Conservation (phyloP, 2,797 vertebrate species). For the Hyperoplus immaculatus region DNA sequence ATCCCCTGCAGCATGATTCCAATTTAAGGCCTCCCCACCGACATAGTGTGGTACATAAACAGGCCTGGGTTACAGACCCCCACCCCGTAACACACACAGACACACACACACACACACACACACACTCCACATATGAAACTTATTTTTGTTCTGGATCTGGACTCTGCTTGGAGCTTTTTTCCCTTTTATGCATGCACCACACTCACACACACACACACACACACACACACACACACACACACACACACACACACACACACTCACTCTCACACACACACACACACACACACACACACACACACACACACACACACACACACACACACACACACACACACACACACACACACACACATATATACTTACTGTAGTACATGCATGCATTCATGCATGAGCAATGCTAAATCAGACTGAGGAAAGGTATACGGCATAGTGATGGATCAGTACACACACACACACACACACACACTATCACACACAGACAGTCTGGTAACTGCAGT, state of each 20-base stretch:
- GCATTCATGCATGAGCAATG: background rate
- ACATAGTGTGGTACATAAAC: conserved; percentile 80
- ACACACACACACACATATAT: background rate
- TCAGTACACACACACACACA: conserved; percentile 8
- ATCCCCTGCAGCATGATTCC: conserved; percentile 85
- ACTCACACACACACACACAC: background rate
- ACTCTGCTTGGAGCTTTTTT: conserved; percentile 67
- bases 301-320: background rate
- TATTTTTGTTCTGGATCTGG: conserved; percentile 80
- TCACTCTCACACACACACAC: conserved; percentile 20
- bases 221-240: conserved; percentile 25
- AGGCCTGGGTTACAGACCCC: conserved; percentile 71
- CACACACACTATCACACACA: background rate
- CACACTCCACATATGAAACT: conserved; percentile 80
- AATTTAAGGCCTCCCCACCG: conserved; percentile 81
- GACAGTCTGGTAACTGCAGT: conserved; percentile 25
- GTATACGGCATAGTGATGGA: conserved; percentile 10
- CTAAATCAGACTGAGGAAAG: conserved; percentile 31
- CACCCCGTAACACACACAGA: conserved; percentile 21
- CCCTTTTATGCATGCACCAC: conserved; percentile 22
- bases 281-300: background rate
- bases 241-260: conserved; percentile 6
- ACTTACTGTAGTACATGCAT: conserved; percentile 12
- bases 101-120: background rate
- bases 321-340: background rate